Conservation (phyloP, 2,888 invertebrate genomes). For the Anagyrus pseudococci region DNA sequence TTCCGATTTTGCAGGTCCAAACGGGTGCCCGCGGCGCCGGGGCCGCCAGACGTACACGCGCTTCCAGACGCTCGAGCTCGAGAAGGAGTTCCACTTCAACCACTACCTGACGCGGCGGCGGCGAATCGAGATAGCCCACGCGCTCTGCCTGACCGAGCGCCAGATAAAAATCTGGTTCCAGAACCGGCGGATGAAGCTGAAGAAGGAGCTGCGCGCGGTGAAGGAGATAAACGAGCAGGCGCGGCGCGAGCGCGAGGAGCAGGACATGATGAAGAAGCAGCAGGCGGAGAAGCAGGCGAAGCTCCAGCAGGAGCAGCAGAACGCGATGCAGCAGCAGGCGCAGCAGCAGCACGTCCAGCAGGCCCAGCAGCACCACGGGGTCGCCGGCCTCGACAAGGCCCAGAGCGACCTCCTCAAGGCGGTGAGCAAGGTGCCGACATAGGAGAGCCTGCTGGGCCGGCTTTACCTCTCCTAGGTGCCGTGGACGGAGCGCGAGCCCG, state of each 20-base stretch:
- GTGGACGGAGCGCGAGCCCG: constrained; percentile 39
- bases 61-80: constrained; percentile 96
- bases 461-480: constrained; percentile 43
- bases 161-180: constrained; percentile 99
- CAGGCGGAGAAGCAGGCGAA: constrained; percentile 89
- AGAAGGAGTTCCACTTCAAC: constrained; percentile 98
- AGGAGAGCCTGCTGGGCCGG: constrained; percentile 62
- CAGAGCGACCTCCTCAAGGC: constrained; percentile 78
- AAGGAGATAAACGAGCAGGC: constrained; percentile 96
- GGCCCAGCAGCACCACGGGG: constrained; percentile 77
- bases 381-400: constrained; percentile 77
- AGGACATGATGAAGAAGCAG: constrained; percentile 90
- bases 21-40: constrained; percentile 91
- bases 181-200: constrained; percentile 95
- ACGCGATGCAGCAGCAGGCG: constrained; percentile 88
- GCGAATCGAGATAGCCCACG: constrained; percentile 96
- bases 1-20: constrained; percentile 78
- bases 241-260: constrained; percentile 87
- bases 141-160: constrained; percentile 92
- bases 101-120: constrained; percentile 95
- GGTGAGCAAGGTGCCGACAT: constrained; percentile 80
- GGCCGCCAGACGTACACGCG: constrained; percentile 98
- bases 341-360: constrained; percentile 82
- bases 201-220: constrained; percentile 92
- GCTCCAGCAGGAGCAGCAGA: constrained; percentile 88